These are phyloP conservation scores for Riparia riparia DNA, from an alignment of 2,113 vertebrate genomes.

Conservation along the genomic window DNA sequence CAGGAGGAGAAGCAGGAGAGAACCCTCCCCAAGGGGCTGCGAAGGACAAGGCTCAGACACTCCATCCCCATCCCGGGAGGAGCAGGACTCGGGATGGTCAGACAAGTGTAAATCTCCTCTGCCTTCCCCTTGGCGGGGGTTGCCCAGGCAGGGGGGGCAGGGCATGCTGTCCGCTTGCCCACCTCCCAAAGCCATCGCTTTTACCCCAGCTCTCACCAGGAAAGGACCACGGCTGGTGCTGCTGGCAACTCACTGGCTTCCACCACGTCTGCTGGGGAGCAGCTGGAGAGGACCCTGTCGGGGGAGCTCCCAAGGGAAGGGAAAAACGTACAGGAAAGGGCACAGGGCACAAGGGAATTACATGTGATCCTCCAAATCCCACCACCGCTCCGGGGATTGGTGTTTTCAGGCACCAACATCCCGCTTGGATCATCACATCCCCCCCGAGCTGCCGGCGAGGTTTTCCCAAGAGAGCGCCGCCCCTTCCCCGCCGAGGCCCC, in stretches of 20 bases:
- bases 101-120: neutral
- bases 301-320: neutral
- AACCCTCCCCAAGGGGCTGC: accelerated
- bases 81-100: neutral
- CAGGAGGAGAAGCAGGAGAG: neutral
- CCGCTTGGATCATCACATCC: accelerated
- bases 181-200: neutral
- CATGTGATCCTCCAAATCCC: neutral
- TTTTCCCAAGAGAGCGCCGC: neutral
- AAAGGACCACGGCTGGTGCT: accelerated
- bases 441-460: neutral
- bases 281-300: neutral
- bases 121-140: too few species aligned
- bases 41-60: neutral
- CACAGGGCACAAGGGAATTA: neutral
- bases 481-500: neutral
- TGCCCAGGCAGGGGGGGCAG: neutral
- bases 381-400: accelerated
- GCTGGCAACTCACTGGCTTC: neutral
- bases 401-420: neutral
- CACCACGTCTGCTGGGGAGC: neutral
- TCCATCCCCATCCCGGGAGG: neutral
- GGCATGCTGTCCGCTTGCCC: accelerated
- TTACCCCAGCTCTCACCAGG: neutral
- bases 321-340: neutral